These are phyloP conservation scores for Drosophila quinaria DNA, from an alignment of 2,888 invertebrate genomes.

Conservation along the genomic window DNA sequence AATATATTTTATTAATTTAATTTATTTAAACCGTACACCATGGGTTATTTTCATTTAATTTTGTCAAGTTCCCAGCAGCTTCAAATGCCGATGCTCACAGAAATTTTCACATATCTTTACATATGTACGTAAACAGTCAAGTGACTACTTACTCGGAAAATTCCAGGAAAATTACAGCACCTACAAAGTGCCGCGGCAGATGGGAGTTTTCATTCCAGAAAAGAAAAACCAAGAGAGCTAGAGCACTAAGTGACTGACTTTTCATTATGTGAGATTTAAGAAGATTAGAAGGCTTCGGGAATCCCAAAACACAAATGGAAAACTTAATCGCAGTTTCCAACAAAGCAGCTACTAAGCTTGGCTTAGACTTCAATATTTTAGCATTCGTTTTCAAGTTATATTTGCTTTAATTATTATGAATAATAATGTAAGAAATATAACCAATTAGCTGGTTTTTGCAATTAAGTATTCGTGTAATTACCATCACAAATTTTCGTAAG, in stretches of 20 bases:
- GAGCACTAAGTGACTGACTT: not conserved
- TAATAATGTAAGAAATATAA: too few species aligned
- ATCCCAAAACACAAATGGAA: not conserved
- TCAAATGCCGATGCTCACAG: constrained; percentile 11
- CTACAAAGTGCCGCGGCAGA: constrained; percentile 15
- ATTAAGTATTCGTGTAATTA: not conserved
- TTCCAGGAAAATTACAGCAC: constrained; percentile 42
- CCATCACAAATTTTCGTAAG: not conserved
- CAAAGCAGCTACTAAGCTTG: not conserved
- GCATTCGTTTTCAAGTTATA: too few species aligned
- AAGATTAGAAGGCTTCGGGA: not conserved
- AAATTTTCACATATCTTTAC: constrained; percentile 10
- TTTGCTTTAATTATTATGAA: too few species aligned
- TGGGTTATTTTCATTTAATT: constrained; percentile 71
- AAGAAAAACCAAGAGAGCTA: not conserved
- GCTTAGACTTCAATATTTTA: too few species aligned
- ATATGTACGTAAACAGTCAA: constrained; percentile 18
- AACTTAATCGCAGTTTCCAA: not conserved
- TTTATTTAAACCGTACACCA: constrained; percentile 77
- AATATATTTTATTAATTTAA: constrained; percentile 82
- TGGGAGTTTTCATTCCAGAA: constrained; percentile 2
- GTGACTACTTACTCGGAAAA: constrained; percentile 31
- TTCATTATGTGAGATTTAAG: not conserved
- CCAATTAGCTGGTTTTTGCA: too few species aligned
- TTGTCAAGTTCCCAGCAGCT: constrained; percentile 37